These are phyloP conservation scores for Anastrepha obliqua DNA, from an alignment of 1,140 invertebrate genomes.

Conservation along the genomic window DNA sequence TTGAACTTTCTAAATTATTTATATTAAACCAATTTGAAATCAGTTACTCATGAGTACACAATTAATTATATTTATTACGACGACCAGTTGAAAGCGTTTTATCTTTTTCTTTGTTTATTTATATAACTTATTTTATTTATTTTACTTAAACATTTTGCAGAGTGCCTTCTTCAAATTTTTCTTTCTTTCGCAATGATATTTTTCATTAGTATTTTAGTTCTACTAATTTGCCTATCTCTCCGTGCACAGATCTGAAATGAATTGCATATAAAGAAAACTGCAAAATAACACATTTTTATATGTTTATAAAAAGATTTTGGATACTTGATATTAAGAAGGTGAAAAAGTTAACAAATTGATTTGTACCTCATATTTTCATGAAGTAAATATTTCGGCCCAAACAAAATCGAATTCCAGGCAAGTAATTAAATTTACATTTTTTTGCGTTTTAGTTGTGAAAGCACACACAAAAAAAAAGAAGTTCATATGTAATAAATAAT, in stretches of 20 bases:
- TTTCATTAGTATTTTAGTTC: not conserved
- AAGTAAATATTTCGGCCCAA: conserved; percentile 44
- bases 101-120: not conserved
- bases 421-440: conserved; percentile 21
- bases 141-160: not conserved
- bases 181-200: not conserved
- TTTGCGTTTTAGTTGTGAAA: not conserved
- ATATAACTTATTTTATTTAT: not conserved
- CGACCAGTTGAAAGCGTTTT: not conserved
- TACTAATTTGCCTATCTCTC: not conserved
- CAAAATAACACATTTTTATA: conserved; percentile 40
- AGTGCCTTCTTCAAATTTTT: conserved; percentile 33
- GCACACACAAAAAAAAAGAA: conserved; percentile 13
- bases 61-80: too few relatives aligned
- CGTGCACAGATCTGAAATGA: not conserved
- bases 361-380: conserved; percentile 49
- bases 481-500: not conserved
- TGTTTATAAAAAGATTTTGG: conserved; percentile 42
- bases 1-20: too few relatives aligned
- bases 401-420: conserved; percentile 40
- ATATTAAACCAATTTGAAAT: too few relatives aligned
- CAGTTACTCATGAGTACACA: too few relatives aligned
- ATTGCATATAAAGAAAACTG: conserved; percentile 25
- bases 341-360: conserved; percentile 46
- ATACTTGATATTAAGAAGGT: not conserved